These are phyloP conservation scores for Pseudococcus longispinus DNA, from an alignment of 2,888 invertebrate species.

Conservation along the genomic window DNA sequence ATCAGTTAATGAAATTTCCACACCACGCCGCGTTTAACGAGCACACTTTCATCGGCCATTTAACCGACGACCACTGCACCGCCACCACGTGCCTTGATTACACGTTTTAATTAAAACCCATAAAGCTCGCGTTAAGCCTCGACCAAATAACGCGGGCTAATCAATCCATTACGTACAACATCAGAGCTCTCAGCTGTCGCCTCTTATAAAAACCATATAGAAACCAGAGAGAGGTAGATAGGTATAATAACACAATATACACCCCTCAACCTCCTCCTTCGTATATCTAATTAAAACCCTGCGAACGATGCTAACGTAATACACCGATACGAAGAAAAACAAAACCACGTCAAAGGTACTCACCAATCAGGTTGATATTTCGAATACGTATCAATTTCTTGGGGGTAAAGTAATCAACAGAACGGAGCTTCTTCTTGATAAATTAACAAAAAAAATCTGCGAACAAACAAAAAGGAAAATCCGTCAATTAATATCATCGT, in stretches of 20 bases:
- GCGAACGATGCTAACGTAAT: not conserved
- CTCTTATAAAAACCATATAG: not conserved
- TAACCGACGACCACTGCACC: not conserved
- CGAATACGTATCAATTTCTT: not conserved
- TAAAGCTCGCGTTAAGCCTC: not conserved
- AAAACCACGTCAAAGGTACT: not conserved
- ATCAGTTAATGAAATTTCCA: slow-evolving; percentile 24
- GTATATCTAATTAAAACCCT: not conserved
- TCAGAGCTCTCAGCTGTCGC: slow-evolving; percentile 9
- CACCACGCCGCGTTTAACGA: not conserved
- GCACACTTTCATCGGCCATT: slow-evolving; percentile 3
- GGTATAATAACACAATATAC: not conserved
- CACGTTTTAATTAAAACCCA: slow-evolving; percentile 38
- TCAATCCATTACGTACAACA: slow-evolving; percentile 15
- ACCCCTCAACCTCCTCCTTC: not conserved
- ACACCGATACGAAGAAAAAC: not conserved
- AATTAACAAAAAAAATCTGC: not conserved
- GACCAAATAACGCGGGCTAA: not conserved
- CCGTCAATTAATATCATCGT: slow-evolving; percentile 3
- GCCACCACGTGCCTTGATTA: slow-evolving; percentile 10
- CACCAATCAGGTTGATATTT: not conserved
- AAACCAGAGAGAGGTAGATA: not conserved
- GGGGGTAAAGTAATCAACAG: not conserved
- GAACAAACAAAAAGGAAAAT: not conserved
- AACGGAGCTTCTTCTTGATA: not conserved